A percentile compares a stretch with the other conserved stretches of the same genome.
Evolutionary conservation across 2,113 vertebrate genomes (phyloP).

Genomic region (Psammodynastes pulverulentus): DNA sequence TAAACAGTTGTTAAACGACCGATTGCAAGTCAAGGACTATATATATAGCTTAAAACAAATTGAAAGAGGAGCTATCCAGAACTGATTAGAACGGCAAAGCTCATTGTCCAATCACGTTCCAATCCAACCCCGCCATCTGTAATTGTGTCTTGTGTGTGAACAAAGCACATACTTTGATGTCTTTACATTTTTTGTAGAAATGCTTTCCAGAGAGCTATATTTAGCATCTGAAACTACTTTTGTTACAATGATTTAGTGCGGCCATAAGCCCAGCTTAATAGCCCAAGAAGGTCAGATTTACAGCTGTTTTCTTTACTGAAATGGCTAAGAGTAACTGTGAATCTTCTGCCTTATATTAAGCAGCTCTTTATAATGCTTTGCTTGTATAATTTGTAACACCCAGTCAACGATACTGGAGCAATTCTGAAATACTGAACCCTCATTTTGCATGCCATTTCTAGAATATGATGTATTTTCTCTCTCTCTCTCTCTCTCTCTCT

Average conservation of each 20-base stretch:
- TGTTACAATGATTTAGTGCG: not conserved
- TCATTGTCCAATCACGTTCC: not conserved
- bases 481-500: not conserved
- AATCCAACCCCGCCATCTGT: not conserved
- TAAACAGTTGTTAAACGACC: too few relatives aligned
- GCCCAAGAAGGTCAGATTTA: not conserved
- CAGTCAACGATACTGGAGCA: not conserved
- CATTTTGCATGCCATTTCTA: not conserved
- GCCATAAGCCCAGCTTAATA: not conserved
- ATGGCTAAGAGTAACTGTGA: slow-evolving; percentile 27
- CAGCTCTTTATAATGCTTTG: not conserved
- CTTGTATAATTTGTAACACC: not conserved
- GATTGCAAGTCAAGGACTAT: too few relatives aligned
- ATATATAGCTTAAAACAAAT: not conserved
- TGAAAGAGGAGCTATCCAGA: not conserved
- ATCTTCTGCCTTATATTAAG: not conserved
- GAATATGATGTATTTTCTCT: not conserved
- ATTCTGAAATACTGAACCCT: not conserved
- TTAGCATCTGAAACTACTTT: not conserved
- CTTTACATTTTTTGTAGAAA: not conserved
- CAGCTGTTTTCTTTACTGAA: not conserved
- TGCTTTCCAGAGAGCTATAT: not conserved
- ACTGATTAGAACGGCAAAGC: not conserved
- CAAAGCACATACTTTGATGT: not conserved
- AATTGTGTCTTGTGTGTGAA: not conserved